A percentile compares a stretch with the other conserved stretches of the same genome.
Evolutionary conservation across 2,797 vertebrate species (phyloP).

Genomic region (Naso thynnoides): DNA sequence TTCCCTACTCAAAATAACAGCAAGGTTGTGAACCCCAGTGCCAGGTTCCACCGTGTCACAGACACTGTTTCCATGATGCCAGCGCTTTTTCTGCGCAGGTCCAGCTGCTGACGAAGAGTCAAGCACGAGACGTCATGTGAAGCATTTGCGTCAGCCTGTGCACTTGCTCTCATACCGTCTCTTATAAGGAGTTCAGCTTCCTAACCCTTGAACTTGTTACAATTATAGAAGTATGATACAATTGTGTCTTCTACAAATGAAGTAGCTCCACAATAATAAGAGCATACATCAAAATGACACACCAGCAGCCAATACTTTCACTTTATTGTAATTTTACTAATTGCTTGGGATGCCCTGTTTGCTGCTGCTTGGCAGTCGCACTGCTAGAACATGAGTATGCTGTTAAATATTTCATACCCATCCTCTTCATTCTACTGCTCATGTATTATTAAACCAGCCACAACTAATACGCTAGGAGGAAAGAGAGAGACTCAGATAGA

Average conservation of each 20-base stretch:
- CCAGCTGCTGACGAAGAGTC: constrained; percentile 64
- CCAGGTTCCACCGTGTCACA: constrained; percentile 63
- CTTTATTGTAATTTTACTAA: constrained; percentile 23
- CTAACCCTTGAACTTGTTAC: constrained; percentile 45
- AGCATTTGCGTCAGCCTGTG: constrained; percentile 56
- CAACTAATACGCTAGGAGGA: constrained; percentile 73
- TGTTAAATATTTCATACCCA: constrained; percentile 84
- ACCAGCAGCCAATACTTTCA: constrained; percentile 19
- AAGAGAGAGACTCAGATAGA: constrained; percentile 56
- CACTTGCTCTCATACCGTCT: constrained; percentile 61
- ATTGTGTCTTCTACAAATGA: constrained; percentile 26
- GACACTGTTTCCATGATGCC: constrained; percentile 78
- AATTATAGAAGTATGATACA: constrained; percentile 64
- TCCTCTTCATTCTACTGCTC: constrained; percentile 79
- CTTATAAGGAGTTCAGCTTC: constrained; percentile 74
- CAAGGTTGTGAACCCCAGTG: constrained; percentile 62
- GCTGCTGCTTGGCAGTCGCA: constrained; percentile 44
- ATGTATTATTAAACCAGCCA: constrained; percentile 79
- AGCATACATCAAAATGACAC: constrained; percentile 1
- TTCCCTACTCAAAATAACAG: constrained; percentile 76
- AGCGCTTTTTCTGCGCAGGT: constrained; percentile 57
- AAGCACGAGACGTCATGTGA: constrained; percentile 53
- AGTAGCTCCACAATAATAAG: constrained; percentile 6
- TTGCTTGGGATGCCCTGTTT: constrained; percentile 41
- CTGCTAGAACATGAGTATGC: constrained; percentile 74